Evolutionary conservation across 2,113 vertebrate species (phyloP), one percentile per base, ranked within the genome.

Genomic region (Myodes glareolus): DNA sequence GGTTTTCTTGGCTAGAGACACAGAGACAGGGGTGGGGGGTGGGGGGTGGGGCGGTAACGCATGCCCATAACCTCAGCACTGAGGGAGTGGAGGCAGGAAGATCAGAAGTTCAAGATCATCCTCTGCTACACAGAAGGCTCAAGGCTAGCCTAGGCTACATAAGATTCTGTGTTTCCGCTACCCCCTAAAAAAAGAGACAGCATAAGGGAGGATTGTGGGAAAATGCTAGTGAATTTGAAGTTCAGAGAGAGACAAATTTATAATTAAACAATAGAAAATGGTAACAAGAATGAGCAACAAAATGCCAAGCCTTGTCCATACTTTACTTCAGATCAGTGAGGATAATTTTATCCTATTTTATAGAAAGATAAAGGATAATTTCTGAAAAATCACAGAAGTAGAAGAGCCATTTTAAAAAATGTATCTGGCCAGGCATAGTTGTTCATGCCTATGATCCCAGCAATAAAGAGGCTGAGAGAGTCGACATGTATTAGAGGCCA

Each of bases 261-360:
- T 58, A 81, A 5, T 63, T 85, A 85, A 63, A 63, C 63, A 91
- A 14, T 33, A 88, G 52, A 61, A 84, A 76, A 87, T 14, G 58
- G 13, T 47, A 82, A 92, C 55, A 92, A 67, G 85, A 90, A 86
- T 58, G 85, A 84, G 42, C 23, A 96, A 94, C 1, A 90, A 94
- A 94, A 94, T 33, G 33, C 36, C 50, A 89, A 19, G 50, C 39
- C 31, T 58, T 94, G 33, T 88, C 63, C 12, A 88, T 80, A n/a
- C 9, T 67, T 45, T 19, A 68, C 55, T 78, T 95, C 63, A 68
- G 23, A 61, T 61, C 27, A n/a, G 7, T 72, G 25, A 96, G 31
- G 55, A 91, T 65, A 72, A 96, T 84, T 94, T 95, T 92, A 94
- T 82, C 67, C 36, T 14, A 86, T 92, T 92, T 96, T 86, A 95